Evolutionary conservation across 2,113 vertebrate genomes (phyloP), one percentile per base, ranked within the genome.

Genomic region (Dolichallabes microphthalmus): DNA sequence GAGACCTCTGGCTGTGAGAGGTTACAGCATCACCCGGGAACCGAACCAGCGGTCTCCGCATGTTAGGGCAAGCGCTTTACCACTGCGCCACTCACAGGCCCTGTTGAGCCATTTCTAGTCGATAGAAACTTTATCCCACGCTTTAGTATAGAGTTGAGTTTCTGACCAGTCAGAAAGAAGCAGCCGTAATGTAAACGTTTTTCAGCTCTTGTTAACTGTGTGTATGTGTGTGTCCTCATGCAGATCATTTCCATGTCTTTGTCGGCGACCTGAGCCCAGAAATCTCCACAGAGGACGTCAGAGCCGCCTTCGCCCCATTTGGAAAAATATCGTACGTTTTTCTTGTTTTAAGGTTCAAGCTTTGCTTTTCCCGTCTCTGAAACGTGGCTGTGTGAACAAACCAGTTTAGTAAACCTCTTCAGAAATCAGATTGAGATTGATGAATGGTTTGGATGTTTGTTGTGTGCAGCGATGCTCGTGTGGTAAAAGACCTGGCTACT

Each of bases 181-280:
- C 1, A 10, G 17, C 30, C 8, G 66, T 35, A 6, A 17, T 4
- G 60, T 30, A 66, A 66, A 17, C 9, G 0, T 39, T 0, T 25
- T 50, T 45, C 10, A 39, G 32, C 22, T 22, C 32, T 71, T 7
- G 3, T 19, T 25, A 25, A 52, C 27, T 77, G 14, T 79, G 55
- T 39, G 53, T 53, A 9, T 57, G 0, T 15, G 53, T 53, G 15
- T 57, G 0, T 15, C 63, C 39, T 13, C 19, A 0, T 50, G 6
- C 81, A 99, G 98, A 98, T 95, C 98, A 99, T 93, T 99, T 99
- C 95, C 98, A 99, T 63, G 98, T 99, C 89, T 99, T 99, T 88
- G 98, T 99, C 4, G 98, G 98, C 91, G 98, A 99, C 95, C 96
- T 99, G 88, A 99, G 98, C 86, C 98, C 98, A 66, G 98, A 99